A percentile compares a stretch with the other conserved stretches of the same genome.
Conservation (phyloP, 2,888 invertebrate species). For the Caenorhabditis macrosperma region DNA sequence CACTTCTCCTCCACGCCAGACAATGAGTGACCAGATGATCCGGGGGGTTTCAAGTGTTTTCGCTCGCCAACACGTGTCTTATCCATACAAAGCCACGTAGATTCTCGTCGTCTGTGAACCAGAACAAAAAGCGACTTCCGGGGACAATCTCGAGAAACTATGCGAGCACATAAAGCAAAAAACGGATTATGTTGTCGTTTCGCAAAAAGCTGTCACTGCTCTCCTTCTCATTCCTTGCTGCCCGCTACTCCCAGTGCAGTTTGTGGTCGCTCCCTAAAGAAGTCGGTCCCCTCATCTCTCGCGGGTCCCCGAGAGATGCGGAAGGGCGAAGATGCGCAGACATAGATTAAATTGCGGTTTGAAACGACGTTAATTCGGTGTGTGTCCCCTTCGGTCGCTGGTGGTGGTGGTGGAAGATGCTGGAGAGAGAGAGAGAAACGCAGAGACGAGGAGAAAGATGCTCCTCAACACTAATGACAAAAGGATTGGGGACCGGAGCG, state of each 20-base stretch:
- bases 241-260: not conserved
- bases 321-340: slow-evolving; percentile 21
- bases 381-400: not conserved
- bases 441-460: slow-evolving; percentile 15
- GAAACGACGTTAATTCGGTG: slow-evolving; percentile 61
- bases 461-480: slow-evolving; percentile 49
- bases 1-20: not conserved
- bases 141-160: not conserved
- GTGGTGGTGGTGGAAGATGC: slow-evolving; percentile 2
- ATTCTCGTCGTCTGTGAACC: too few relatives aligned
- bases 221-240: too few relatives aligned
- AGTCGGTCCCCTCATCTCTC: not conserved
- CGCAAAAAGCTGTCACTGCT: not conserved
- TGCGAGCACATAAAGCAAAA: slow-evolving; percentile 6
- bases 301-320: not conserved
- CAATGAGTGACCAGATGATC: not conserved
- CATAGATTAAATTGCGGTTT: slow-evolving; percentile 62
- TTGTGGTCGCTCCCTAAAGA: slow-evolving; percentile 26
- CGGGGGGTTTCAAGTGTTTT: slow-evolving; percentile 43
- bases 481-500: slow-evolving; percentile 33
- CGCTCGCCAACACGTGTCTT: not conserved
- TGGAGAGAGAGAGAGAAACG: slow-evolving; percentile 17
- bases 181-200: slow-evolving; percentile 20
- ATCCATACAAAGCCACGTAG: too few relatives aligned
- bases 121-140: not conserved